phyloP scores from a whole-genome alignment of 2,797 vertebrate species.

The Diglossa cyanea region DNA sequence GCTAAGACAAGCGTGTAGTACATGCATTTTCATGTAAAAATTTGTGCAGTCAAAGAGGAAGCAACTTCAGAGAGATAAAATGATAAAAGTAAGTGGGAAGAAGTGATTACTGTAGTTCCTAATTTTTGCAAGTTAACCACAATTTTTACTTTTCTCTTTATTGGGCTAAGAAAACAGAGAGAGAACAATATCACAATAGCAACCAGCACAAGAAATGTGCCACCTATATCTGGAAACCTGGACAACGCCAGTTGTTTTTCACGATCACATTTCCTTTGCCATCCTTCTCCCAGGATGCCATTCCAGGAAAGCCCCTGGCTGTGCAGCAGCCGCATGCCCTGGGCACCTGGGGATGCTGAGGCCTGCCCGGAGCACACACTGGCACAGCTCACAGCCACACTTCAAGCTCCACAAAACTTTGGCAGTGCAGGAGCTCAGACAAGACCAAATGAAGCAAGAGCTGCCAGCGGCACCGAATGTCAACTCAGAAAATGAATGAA shows the following conservation, averaged over 20 bases:
- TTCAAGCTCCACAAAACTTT: fast-evolving
- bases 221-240: neutral
- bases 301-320: neutral
- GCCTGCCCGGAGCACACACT: neutral
- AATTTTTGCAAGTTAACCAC: neutral
- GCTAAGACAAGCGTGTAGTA: fast-evolving
- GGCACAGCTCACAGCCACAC: neutral
- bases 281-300: fast-evolving
- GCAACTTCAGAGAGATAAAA: neutral
- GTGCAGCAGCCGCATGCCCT: fast-evolving
- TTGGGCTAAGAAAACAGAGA: neutral
- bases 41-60: neutral
- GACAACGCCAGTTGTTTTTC: neutral
- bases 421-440: neutral
- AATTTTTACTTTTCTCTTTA: neutral
- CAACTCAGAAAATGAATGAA: neutral
- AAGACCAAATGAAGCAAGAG: neutral
- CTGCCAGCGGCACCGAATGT: neutral
- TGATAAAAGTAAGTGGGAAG: slow-evolving; percentile 2
- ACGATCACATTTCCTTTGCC: neutral
- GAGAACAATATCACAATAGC: neutral
- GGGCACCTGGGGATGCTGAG: fast-evolving
- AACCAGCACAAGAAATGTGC: neutral
- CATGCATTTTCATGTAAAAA: neutral
- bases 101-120: neutral